Percentiles rank a stretch among this genome's conserved stretches.
Evolutionary conservation across 1,140 invertebrate genomes (phyloP).

Genomic region (Scaptodrosophila lebanonensis): DNA sequence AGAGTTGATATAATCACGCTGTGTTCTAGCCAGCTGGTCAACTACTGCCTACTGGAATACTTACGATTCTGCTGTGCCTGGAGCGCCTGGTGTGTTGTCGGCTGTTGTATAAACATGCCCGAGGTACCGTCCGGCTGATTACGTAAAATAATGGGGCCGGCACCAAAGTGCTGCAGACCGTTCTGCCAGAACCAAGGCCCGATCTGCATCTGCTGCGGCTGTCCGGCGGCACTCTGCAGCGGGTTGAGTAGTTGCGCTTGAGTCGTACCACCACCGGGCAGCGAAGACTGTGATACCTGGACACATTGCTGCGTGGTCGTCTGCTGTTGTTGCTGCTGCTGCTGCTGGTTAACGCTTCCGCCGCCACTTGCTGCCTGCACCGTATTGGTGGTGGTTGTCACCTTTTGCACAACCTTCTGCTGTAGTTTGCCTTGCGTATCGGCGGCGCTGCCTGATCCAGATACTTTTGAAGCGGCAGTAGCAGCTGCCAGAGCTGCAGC

Average conservation of each 20-base stretch:
- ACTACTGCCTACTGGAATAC: neutral
- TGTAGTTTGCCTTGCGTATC: conserved; percentile 76
- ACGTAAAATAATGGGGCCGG: conserved; percentile 90
- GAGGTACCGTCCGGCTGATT: conserved; percentile 84
- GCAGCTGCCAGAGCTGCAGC: conserved; percentile 11
- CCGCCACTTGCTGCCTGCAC: conserved; percentile 56
- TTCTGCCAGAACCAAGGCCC: conserved; percentile 82
- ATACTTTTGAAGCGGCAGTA: conserved; percentile 44
- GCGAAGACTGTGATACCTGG: conserved; percentile 82
- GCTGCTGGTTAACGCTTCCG: conserved; percentile 35
- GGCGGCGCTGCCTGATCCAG: conserved; percentile 22
- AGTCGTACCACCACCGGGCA: conserved; percentile 78
- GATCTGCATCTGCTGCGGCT: conserved; percentile 81
- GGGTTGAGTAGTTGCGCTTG: conserved; percentile 82
- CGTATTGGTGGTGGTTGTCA: conserved; percentile 76
- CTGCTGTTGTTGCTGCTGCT: conserved; percentile 70
- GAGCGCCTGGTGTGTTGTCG: conserved; percentile 78
- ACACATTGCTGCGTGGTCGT: conserved; percentile 81
- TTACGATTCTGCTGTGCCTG: conserved; percentile 76
- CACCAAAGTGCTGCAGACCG: conserved; percentile 83
- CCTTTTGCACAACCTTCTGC: conserved; percentile 80
- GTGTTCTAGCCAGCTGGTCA: neutral
- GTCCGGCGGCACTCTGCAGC: conserved; percentile 80
- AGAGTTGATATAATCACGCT: neutral
- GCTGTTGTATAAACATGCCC: conserved; percentile 91